Conservation (phyloP, 1,140 invertebrate genomes). For the Luehdorfia chinensis region DNA sequence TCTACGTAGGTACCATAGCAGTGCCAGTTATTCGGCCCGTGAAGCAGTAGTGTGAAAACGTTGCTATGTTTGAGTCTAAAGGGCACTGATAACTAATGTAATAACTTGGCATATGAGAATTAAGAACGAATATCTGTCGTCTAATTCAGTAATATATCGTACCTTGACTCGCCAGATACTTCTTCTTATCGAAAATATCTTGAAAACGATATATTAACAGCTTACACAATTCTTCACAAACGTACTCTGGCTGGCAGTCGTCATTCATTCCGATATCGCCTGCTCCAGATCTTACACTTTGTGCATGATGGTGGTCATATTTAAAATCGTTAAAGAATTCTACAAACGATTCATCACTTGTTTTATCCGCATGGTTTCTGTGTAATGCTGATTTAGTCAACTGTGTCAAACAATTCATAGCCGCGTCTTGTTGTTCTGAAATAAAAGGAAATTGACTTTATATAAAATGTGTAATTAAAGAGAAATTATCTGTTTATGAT, state of each 20-base stretch:
- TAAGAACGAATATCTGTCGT: too few species aligned
- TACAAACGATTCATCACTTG: slow-evolving; percentile 29
- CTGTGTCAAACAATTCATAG: slow-evolving; percentile 43
- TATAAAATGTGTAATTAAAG: too few species aligned
- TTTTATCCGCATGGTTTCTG: slow-evolving; percentile 37
- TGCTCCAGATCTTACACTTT: slow-evolving; percentile 17
- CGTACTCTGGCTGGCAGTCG: slow-evolving; percentile 56
- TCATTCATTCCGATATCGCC: slow-evolving; percentile 26
- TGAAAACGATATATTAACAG: slow-evolving; percentile 40
- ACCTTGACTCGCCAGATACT: slow-evolving; percentile 46
- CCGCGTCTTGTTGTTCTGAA: slow-evolving; percentile 54
- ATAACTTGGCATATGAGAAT: too few species aligned
- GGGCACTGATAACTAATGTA: too few species aligned
- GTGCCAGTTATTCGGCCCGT: too few species aligned
- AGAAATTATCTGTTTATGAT: too few species aligned
- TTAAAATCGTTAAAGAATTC: slow-evolving; percentile 45
- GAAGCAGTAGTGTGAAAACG: too few species aligned
- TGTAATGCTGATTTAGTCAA: slow-evolving; percentile 35
- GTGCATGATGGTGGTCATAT: slow-evolving; percentile 20
- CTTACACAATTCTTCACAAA: slow-evolving; percentile 52
- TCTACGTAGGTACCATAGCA: too few species aligned
- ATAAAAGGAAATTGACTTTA: slow-evolving; percentile 8
- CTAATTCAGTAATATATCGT: too few species aligned
- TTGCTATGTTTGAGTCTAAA: too few species aligned
- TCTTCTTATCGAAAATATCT: slow-evolving; percentile 36